Evolutionary conservation across 2,888 invertebrate species (phyloP).

Genomic region (Drosophila picticornis): DNA sequence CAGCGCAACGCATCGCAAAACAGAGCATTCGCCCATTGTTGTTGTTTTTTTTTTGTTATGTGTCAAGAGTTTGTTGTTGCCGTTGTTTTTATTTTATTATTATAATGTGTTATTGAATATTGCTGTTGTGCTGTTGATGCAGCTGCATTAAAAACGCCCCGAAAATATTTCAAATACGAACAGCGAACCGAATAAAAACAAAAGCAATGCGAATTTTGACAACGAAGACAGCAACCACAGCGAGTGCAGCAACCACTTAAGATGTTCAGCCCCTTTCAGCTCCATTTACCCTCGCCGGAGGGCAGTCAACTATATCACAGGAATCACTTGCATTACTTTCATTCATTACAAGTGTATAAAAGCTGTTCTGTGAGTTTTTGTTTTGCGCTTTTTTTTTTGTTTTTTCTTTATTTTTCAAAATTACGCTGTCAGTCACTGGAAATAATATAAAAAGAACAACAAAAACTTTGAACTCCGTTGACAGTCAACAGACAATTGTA

Average conservation of each 20-base stretch:
- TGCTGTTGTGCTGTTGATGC: slow-evolving; percentile 3
- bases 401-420: slow-evolving; percentile 27
- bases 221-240: slow-evolving; percentile 27
- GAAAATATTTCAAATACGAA: slow-evolving; percentile 9
- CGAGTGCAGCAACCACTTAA: slow-evolving; percentile 23
- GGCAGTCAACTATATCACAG: not conserved
- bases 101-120: slow-evolving; percentile 8
- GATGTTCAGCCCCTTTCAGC: not conserved
- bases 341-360: not conserved
- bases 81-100: not conserved
- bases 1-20: not conserved
- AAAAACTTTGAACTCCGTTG: slow-evolving; percentile 15
- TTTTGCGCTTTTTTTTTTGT: not conserved
- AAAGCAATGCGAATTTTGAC: not conserved
- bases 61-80: slow-evolving; percentile 24
- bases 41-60: slow-evolving; percentile 27
- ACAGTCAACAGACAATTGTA: slow-evolving; percentile 26
- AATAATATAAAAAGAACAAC: slow-evolving; percentile 18
- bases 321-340: not conserved
- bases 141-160: slow-evolving; percentile 47
- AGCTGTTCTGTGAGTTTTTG: not conserved
- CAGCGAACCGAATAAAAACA: not conserved
- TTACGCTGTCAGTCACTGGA: slow-evolving; percentile 38
- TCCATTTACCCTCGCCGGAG: not conserved
- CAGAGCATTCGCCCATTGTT: slow-evolving; percentile 12